phyloP scores from a whole-genome alignment of 2,888 invertebrate species.

The Mantis religiosa region DNA sequence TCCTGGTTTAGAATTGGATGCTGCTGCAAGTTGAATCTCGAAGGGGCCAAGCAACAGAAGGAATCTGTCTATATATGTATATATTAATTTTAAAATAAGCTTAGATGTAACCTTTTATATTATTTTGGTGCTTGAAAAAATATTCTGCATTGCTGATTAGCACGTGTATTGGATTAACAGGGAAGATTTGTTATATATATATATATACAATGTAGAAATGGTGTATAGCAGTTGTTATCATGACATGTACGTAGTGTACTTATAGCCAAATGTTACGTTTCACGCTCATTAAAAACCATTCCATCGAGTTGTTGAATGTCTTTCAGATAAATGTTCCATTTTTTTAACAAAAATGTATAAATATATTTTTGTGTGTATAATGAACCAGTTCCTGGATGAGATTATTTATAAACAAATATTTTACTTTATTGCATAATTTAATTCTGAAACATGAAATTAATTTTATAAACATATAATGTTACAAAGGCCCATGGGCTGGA shows the following conservation, averaged over 20 bases:
- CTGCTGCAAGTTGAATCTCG: background rate
- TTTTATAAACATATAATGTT: background rate
- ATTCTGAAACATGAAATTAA: background rate
- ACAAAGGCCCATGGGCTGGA: background rate
- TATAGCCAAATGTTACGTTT: too few species aligned
- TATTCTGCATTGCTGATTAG: background rate
- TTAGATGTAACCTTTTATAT: background rate
- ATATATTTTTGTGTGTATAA: background rate
- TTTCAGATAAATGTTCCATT: background rate
- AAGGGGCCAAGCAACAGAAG: slow-evolving; percentile 4
- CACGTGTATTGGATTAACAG: too few species aligned
- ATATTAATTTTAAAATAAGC: background rate
- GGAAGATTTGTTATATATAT: too few species aligned
- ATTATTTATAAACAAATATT: background rate
- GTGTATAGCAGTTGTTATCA: background rate
- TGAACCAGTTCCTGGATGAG: background rate
- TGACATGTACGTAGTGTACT: background rate
- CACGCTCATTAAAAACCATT: background rate
- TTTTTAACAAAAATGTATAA: background rate
- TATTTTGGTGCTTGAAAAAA: background rate
- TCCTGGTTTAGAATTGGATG: slow-evolving; percentile 42
- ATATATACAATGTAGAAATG: too few species aligned
- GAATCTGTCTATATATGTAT: slow-evolving; percentile 8
- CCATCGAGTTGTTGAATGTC: background rate
- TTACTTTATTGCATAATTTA: background rate